Evolutionary conservation across 2,888 invertebrate species (phyloP).

Genomic region (Troglohyphantes excavatus): DNA sequence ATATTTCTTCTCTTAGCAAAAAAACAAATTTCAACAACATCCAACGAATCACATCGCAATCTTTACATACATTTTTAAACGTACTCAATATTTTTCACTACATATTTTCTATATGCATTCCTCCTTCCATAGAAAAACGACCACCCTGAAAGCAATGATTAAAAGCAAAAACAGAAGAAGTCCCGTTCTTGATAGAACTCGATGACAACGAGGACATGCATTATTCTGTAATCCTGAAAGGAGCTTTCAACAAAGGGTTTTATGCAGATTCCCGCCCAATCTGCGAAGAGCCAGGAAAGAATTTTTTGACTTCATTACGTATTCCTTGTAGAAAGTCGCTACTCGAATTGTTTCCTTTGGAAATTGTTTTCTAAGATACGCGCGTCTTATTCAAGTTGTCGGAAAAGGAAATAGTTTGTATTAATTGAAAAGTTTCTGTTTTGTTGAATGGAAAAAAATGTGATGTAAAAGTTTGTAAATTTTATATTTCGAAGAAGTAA

Average conservation of each 20-base stretch:
- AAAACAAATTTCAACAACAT: no score
- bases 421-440: neutral
- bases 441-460: neutral
- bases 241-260: neutral
- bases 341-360: neutral
- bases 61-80: no score
- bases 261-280: neutral
- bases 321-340: neutral
- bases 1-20: no score
- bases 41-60: no score
- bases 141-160: no score
- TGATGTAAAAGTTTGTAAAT: no score
- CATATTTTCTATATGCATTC: no score
- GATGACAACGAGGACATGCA: neutral
- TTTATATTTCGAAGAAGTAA: no score
- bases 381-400: neutral
- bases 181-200: no score
- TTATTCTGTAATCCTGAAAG: neutral
- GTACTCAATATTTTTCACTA: no score
- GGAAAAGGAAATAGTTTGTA: neutral
- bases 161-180: no score
- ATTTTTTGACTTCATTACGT: neutral
- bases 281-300: neutral
- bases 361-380: neutral
- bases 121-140: no score